Percentiles rank a stretch among this genome's conserved stretches.
Conservation (phyloP, 2,888 invertebrate species). For the Hyalella azteca region DNA sequence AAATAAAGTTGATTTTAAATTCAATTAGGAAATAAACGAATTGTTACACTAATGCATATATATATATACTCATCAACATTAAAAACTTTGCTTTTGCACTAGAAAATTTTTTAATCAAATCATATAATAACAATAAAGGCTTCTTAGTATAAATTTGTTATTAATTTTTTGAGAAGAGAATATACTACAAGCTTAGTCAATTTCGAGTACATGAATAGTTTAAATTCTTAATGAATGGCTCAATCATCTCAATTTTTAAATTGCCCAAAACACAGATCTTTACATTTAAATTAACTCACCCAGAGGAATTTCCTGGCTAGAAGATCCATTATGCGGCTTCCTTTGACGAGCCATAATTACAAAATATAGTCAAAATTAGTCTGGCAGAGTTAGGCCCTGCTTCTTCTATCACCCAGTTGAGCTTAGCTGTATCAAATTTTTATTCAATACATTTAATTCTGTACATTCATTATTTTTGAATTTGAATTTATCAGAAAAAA, state of each 20-base stretch:
- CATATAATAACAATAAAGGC: neutral
- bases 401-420: no score
- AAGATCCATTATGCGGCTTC: neutral
- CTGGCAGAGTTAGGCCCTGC: no score
- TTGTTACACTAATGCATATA: neutral
- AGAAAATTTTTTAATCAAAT: neutral
- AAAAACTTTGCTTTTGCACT: neutral
- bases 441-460: no score
- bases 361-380: neutral
- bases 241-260: neutral
- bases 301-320: neutral
- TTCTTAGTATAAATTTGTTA: neutral
- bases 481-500: no score
- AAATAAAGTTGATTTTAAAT: neutral
- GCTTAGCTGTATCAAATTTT: no score
- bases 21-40: neutral
- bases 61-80: neutral
- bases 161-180: neutral
- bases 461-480: no score
- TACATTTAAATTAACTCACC: no score
- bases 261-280: no score
- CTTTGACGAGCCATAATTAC: neutral
- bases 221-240: neutral
- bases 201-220: neutral
- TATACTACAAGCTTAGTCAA: neutral